Evolutionary conservation across 2,888 invertebrate genomes (phyloP).

Genomic region (Dastarcus helophoroides): DNA sequence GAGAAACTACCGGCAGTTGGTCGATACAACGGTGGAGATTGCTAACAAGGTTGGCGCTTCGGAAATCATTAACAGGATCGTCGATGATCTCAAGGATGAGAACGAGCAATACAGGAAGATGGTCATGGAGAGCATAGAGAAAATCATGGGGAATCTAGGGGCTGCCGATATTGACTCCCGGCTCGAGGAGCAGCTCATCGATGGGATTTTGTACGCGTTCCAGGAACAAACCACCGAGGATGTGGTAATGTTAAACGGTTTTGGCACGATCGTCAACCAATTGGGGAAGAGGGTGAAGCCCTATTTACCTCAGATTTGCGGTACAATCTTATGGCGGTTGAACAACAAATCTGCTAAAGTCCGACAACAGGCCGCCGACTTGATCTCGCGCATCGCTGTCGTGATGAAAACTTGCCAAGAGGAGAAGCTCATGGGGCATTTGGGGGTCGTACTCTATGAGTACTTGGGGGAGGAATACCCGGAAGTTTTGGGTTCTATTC

Average conservation of each 20-base stretch:
- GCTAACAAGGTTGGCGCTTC: slow-evolving; percentile 99
- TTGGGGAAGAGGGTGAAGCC: slow-evolving; percentile 96
- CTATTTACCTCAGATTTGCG: slow-evolving; percentile 98
- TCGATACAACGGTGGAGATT: slow-evolving; percentile 99
- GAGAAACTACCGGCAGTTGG: slow-evolving; percentile 93
- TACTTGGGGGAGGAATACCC: slow-evolving; percentile 99
- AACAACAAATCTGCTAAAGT: slow-evolving; percentile 99
- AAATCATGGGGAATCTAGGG: slow-evolving; percentile 94
- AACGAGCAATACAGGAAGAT: slow-evolving; percentile 99
- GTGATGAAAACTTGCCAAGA: slow-evolving; percentile 99
- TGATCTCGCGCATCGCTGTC: slow-evolving; percentile 94
- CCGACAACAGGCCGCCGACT: slow-evolving; percentile 97
- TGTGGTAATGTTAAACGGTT: slow-evolving; percentile 98
- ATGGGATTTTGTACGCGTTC: slow-evolving; percentile 98
- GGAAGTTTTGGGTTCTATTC: slow-evolving; percentile 94
- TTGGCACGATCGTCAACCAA: slow-evolving; percentile 97
- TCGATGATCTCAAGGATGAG: slow-evolving; percentile 98
- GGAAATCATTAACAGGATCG: slow-evolving; percentile 96
- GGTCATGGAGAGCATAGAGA: slow-evolving; percentile 99
- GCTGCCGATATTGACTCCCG: slow-evolving; percentile 97
- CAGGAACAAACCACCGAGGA: slow-evolving; percentile 99
- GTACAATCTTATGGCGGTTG: slow-evolving; percentile 97
- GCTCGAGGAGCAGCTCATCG: slow-evolving; percentile 96
- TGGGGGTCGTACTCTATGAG: slow-evolving; percentile 97
- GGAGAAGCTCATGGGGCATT: slow-evolving; percentile 99